These are phyloP conservation scores for Tauraco erythrolophus DNA, from an alignment of 2,113 vertebrate species.

Conservation along the genomic window DNA sequence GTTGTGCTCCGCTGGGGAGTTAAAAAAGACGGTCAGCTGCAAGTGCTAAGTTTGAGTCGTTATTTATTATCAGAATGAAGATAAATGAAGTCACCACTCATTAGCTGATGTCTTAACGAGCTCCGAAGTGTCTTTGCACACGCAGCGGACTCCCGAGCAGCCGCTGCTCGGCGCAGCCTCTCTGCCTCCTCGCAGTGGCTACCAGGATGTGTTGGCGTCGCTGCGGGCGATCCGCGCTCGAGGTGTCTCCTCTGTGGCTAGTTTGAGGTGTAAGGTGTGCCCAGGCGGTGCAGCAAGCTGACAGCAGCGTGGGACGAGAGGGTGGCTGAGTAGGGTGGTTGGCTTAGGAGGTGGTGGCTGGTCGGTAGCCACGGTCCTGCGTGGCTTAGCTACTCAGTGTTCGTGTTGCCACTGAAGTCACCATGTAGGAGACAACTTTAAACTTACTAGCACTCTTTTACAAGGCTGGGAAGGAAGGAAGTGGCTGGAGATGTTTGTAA, in stretches of 20 bases:
- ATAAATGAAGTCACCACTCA: constrained; percentile 59
- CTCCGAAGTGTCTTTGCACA: not conserved
- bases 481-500: not conserved
- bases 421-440: not conserved
- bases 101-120: constrained; percentile 45
- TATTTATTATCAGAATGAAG: constrained; percentile 46
- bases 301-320: accelerated
- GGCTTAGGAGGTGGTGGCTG: not conserved
- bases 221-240: not conserved
- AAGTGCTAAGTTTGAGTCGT: not conserved
- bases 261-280: not conserved
- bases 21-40: not conserved
- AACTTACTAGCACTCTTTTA: not conserved
- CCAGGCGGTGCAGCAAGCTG: accelerated
- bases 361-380: accelerated
- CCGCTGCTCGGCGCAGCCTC: not conserved
- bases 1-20: not conserved
- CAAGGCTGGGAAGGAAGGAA: not conserved
- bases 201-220: not conserved
- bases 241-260: not conserved
- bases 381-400: accelerated
- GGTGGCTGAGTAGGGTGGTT: not conserved
- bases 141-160: not conserved
- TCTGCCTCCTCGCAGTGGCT: not conserved
- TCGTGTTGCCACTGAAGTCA: not conserved